Evolutionary conservation across 2,888 invertebrate genomes (phyloP), one percentile per base, ranked within the genome.

Genomic region (Crossocerus cetratus): DNA sequence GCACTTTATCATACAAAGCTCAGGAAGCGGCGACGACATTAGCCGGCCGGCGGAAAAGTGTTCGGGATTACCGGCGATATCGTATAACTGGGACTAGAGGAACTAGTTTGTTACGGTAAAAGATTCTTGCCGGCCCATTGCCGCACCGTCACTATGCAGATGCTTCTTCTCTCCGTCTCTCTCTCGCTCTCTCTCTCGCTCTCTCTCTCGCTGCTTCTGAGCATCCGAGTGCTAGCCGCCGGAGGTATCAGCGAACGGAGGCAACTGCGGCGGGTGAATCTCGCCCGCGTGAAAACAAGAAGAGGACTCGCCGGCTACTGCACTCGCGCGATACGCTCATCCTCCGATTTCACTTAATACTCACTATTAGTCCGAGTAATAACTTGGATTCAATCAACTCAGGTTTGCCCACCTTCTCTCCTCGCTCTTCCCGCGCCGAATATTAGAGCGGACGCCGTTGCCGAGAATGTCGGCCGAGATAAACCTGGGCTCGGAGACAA

Each of bases 91-190:
- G 69, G 64, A 74, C 69, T 65, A 67, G 77, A 74, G 67, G 77
- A 78, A 78, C 78, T 78, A 77, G 78, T 78, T 78, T 78, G 78
- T 78, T 77, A 78, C 78, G 78, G 77, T 78, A 78, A 78, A 78
- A 78, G 78, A 78, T 77, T 78, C 78, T 72, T 77, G 78, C 68
- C 74, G 72, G 77, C 78, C 77, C 71, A 58, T 77, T 78, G 78
- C 74, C 74, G 78, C 49, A 16, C 77, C 32, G 32, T 32, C 32
- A 32, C 32, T 53, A 63, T 53, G 63, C 55, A 63, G 63, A 63
- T 63, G 54, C 55, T 21, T 43, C 54, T 43, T 3, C 63, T 54
- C 32, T 32, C 32, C 32, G 32, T 11, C 11, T 11, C 32, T 32
- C 32, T 32, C 32, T 32, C 23, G 54, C 55, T 21, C 45, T 42